Evolutionary conservation across 2,113 vertebrate genomes (phyloP).

Genomic region (Clarias gariepinus): DNA sequence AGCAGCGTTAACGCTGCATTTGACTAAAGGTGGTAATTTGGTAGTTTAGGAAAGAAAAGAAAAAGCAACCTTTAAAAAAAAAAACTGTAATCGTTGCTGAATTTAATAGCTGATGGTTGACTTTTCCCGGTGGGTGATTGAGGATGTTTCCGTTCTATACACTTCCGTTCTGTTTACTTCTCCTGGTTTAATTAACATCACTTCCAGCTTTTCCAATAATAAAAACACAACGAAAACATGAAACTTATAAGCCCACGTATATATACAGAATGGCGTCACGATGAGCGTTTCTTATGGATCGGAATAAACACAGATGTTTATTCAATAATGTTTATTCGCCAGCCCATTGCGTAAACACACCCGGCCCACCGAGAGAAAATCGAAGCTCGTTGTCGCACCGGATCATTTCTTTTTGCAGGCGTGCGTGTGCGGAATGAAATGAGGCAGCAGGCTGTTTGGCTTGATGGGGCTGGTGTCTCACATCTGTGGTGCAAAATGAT

Average conservation of each 20-base stretch:
- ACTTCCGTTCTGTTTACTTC: no score
- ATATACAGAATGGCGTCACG: background rate
- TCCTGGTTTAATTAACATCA: no score
- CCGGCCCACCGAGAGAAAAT: background rate
- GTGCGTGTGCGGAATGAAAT: background rate
- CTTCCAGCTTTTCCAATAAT: background rate
- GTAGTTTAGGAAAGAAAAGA: no score
- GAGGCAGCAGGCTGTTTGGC: background rate
- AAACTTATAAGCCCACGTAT: background rate
- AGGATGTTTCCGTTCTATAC: no score
- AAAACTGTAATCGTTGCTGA: no score
- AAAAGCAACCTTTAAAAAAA: no score
- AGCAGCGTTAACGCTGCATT: no score
- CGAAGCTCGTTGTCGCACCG: background rate
- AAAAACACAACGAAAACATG: background rate
- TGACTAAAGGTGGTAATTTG: no score
- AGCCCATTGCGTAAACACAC: background rate
- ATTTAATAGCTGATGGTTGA: no score
- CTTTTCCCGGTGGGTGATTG: no score
- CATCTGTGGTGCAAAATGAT: no score
- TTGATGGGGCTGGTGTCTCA: background rate
- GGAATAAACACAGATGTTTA: background rate
- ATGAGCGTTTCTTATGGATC: background rate
- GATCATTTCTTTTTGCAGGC: background rate
- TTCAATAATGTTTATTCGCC: background rate